phyloP scores from a whole-genome alignment of 1,140 invertebrate genomes.

The Drosophila malerkotliana region DNA sequence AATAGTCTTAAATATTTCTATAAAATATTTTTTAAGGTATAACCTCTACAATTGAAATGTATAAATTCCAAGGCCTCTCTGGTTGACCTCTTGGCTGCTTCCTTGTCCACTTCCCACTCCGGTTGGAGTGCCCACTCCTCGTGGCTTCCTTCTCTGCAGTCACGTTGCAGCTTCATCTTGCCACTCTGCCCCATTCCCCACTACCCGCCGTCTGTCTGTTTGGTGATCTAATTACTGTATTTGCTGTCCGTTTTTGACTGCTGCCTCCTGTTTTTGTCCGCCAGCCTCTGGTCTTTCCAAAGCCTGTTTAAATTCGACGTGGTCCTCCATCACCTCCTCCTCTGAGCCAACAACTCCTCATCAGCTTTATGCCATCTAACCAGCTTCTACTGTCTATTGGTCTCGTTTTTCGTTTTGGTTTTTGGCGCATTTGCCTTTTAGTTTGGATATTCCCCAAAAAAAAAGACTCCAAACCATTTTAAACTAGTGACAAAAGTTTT shows the following conservation, averaged over 20 bases:
- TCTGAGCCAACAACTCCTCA: not conserved
- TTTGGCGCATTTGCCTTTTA: conserved; percentile 70
- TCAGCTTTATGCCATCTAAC: conserved; percentile 6
- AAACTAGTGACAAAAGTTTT: not conserved
- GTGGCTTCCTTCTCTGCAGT: conserved; percentile 46
- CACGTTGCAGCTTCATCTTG: conserved; percentile 52
- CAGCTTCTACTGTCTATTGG: conserved; percentile 14
- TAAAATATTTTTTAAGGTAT: too few species aligned
- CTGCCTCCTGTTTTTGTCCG: conserved; percentile 37
- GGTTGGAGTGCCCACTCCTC: conserved; percentile 8
- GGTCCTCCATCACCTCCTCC: conserved; percentile 24
- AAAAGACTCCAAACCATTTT: not conserved
- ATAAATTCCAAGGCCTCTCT: conserved; percentile 1
- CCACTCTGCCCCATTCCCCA: conserved; percentile 17
- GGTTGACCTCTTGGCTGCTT: conserved; percentile 29
- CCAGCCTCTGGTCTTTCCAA: conserved; percentile 7
- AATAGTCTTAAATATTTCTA: too few species aligned
- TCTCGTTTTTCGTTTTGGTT: conserved; percentile 22
- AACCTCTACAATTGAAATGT: not conserved
- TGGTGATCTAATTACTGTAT: conserved; percentile 81
- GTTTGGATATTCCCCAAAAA: conserved; percentile 40
- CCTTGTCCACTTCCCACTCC: conserved; percentile 45
- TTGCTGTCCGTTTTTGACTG: conserved; percentile 75
- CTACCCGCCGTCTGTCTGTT: conserved; percentile 40
- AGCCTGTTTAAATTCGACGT: conserved; percentile 43